Percentiles rank a stretch among this genome's conserved stretches.
phyloP scores from a whole-genome alignment of 2,797 vertebrate genomes.

The Naso thynnoides region DNA sequence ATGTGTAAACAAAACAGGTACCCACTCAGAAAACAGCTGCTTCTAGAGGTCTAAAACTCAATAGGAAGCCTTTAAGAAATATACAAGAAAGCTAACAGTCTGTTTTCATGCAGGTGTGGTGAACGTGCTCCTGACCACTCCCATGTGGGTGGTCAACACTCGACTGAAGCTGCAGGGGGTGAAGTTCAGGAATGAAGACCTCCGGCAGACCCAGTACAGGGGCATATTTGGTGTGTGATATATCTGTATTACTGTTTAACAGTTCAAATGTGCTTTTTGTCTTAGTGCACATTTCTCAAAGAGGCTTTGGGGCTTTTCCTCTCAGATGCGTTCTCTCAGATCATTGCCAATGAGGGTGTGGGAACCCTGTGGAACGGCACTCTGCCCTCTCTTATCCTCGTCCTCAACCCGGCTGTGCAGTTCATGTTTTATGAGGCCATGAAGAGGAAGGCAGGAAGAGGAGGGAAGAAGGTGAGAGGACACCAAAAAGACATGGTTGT shows the following conservation, averaged over 20 bases:
- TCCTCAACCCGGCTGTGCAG: conserved; percentile 87
- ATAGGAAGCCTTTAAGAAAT: not conserved
- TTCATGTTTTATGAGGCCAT: conserved; percentile 89
- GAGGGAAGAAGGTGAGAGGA: conserved; percentile 78
- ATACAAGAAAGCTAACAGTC: not conserved
- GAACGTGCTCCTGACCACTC: conserved; percentile 87
- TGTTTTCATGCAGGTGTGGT: conserved; percentile 78
- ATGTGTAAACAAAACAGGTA: too few relatives aligned
- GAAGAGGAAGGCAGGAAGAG: conserved; percentile 83
- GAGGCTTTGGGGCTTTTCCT: not conserved
- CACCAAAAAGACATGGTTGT: too few relatives aligned
- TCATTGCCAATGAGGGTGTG: conserved; percentile 83
- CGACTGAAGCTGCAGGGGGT: conserved; percentile 88
- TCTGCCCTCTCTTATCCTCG: conserved; percentile 86
- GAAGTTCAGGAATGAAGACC: conserved; percentile 86
- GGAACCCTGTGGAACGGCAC: conserved; percentile 85
- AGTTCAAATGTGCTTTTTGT: not conserved
- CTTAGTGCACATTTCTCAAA: not conserved
- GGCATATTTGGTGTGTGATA: conserved; percentile 84
- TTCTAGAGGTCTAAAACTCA: not conserved
- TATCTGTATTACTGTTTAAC: not conserved
- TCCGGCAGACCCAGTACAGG: conserved; percentile 86
- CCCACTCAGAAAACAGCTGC: too few relatives aligned
- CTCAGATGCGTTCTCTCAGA: conserved; percentile 87
- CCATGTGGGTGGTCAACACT: conserved; percentile 91